Conservation (phyloP, 2,888 invertebrate species). For the Callimorpha dominula region DNA sequence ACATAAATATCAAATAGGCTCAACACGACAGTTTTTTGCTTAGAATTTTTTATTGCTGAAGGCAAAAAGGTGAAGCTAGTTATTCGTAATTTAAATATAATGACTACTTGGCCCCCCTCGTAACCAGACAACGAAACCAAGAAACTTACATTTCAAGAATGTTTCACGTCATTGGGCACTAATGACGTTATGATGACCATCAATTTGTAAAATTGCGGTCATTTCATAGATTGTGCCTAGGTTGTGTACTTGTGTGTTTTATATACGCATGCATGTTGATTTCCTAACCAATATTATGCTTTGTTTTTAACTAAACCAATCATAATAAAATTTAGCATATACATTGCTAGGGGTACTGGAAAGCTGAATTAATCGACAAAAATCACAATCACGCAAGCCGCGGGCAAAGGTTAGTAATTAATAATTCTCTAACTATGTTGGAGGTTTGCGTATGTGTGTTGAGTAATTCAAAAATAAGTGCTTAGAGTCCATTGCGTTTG, state of each 20-base stretch:
- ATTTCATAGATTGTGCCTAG: constrained; percentile 11
- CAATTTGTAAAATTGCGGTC: constrained; percentile 18
- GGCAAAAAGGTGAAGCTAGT: neutral
- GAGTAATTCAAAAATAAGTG: no score
- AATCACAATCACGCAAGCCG: no score
- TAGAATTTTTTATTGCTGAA: no score
- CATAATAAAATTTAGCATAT: neutral
- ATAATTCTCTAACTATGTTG: no score
- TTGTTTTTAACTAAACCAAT: neutral
- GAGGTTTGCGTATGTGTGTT: no score
- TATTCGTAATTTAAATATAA: neutral
- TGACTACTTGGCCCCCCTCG: neutral
- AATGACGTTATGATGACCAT: constrained; percentile 42
- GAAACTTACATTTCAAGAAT: neutral
- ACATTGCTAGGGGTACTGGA: neutral
- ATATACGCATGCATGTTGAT: neutral
- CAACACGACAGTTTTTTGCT: no score
- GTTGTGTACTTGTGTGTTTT: constrained; percentile 16
- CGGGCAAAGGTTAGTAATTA: no score
- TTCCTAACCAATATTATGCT: neutral
- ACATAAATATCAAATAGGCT: no score
- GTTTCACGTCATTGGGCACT: constrained; percentile 19
- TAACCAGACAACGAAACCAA: neutral
- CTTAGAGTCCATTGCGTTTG: no score
- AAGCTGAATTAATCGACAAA: no score